phyloP scores from a whole-genome alignment of 2,888 invertebrate genomes.

The Stenotaenia linearis region DNA sequence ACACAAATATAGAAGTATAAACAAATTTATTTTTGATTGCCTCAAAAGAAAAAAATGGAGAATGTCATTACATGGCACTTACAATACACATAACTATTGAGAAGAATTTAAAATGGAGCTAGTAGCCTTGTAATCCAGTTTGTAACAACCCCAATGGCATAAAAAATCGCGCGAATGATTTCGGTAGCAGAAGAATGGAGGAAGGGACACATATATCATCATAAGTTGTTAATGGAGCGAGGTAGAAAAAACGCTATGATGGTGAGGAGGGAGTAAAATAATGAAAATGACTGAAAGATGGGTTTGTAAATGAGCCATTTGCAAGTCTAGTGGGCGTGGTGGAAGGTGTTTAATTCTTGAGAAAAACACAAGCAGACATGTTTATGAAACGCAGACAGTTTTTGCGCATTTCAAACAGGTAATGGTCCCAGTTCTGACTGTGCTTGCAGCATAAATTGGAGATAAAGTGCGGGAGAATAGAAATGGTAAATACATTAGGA shows the following conservation, averaged over 20 bases:
- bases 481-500: not conserved
- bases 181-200: conserved; percentile 18
- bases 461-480: not conserved
- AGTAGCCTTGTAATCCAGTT: conserved; percentile 21
- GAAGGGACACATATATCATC: conserved; percentile 19
- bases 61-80: not conserved
- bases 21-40: not conserved
- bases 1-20: no score
- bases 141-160: not conserved
- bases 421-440: not conserved
- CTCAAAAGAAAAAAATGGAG: not conserved
- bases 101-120: not conserved
- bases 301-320: conserved; percentile 26
- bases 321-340: conserved; percentile 22
- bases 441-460: not conserved
- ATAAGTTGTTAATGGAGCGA: conserved; percentile 15
- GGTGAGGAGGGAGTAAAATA: conserved; percentile 15
- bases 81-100: not conserved
- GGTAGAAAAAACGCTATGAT: not conserved
- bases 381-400: conserved; percentile 19
- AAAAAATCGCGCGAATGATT: not conserved
- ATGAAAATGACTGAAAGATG: conserved; percentile 26
- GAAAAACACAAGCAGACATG: conserved; percentile 26
- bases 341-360: conserved; percentile 24
- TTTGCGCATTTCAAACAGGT: conserved; percentile 26